phyloP scores from a whole-genome alignment of 2,113 vertebrate species.

The Saccopteryx bilineata region DNA sequence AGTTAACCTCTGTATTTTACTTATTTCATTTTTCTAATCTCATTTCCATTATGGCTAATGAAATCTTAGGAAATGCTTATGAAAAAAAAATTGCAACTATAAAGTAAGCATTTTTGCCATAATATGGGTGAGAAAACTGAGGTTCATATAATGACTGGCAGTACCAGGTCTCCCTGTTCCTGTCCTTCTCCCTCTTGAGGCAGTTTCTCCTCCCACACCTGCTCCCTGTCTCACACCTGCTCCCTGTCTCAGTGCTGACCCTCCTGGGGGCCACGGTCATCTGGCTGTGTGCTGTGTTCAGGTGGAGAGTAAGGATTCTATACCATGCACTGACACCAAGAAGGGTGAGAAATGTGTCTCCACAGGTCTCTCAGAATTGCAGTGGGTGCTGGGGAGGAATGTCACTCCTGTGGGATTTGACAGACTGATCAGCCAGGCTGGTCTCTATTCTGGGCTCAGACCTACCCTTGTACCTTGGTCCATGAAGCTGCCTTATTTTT shows the following conservation, averaged over 20 bases:
- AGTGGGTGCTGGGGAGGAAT: neutral
- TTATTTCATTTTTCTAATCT: neutral
- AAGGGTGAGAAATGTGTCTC: neutral
- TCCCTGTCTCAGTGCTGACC: neutral
- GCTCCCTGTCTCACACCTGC: neutral
- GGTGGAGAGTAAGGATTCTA: neutral
- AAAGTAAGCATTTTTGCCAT: neutral
- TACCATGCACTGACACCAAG: neutral
- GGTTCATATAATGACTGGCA: neutral
- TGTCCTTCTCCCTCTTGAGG: neutral
- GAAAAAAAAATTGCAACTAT: neutral
- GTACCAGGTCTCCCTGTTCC: neutral
- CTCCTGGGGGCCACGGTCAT: neutral
- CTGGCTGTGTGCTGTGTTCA: accelerated
- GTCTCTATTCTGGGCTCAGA: neutral
- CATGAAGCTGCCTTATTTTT: neutral
- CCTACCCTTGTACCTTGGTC: neutral
- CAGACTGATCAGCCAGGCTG: neutral
- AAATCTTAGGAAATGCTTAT: neutral
- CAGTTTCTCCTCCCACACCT: neutral
- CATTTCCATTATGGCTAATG: neutral
- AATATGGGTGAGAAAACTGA: neutral
- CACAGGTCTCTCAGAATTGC: neutral
- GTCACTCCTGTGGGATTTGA: neutral
- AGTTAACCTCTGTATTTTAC: neutral